phyloP scores from a whole-genome alignment of 2,888 invertebrate genomes.

The Chydorus sphaericus region DNA sequence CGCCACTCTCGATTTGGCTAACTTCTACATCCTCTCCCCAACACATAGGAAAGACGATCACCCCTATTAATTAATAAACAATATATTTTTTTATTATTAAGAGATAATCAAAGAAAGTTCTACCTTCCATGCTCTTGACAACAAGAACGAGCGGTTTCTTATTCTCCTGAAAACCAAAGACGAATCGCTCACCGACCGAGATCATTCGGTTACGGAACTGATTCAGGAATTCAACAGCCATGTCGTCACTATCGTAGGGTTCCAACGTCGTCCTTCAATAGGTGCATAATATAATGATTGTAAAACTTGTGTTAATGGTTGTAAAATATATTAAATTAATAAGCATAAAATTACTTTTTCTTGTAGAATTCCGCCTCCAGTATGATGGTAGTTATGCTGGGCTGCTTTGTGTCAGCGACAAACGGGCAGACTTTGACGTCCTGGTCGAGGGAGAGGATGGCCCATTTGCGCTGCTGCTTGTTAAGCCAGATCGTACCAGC shows the following conservation, averaged over 20 bases:
- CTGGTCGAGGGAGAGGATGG: conserved; percentile 79
- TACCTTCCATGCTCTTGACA: conserved; percentile 80
- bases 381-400: conserved; percentile 68
- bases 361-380: conserved; percentile 90
- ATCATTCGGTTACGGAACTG: conserved; percentile 82
- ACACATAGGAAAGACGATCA: conserved; percentile 27
- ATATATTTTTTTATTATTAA: conserved; percentile 9
- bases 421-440: conserved; percentile 73
- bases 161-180: conserved; percentile 78
- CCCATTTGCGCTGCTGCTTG: conserved; percentile 91
- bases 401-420: conserved; percentile 49
- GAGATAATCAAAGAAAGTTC: conserved; percentile 17
- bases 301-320: too few relatives aligned
- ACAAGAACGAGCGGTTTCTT: conserved; percentile 68
- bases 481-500: conserved; percentile 78
- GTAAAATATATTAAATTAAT: too few relatives aligned
- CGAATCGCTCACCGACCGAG: conserved; percentile 77
- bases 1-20: conserved; percentile 61
- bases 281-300: too few relatives aligned
- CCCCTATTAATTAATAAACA: too few relatives aligned
- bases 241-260: conserved; percentile 86
- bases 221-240: conserved; percentile 84
- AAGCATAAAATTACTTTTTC: conserved; percentile 83
- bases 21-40: conserved; percentile 58
- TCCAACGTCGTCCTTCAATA: conserved; percentile 61